Evolutionary conservation across 1,140 invertebrate genomes (phyloP).

Genomic region (Temnothorax nylanderi): DNA sequence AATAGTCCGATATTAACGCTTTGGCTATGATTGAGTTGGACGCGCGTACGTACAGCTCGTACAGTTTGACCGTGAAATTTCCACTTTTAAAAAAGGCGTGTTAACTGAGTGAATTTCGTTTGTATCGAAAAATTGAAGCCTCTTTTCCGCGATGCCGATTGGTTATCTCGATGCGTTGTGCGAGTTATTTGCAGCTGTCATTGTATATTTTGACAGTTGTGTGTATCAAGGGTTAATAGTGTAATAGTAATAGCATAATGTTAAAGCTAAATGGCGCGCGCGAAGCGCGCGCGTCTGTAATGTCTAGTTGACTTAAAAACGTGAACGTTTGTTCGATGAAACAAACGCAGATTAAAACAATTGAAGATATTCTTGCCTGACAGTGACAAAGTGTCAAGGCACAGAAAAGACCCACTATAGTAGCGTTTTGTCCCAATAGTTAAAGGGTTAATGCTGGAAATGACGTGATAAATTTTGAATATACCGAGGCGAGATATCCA

Average conservation of each 20-base stretch:
- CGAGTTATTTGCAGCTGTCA: too few species aligned
- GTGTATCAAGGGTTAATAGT: too few species aligned
- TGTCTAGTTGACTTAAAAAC: neutral
- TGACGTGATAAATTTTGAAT: neutral
- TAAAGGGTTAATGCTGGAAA: neutral
- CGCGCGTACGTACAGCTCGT: neutral
- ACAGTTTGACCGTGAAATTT: neutral
- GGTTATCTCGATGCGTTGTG: too few species aligned
- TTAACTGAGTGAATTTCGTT: too few species aligned
- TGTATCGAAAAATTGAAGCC: too few species aligned
- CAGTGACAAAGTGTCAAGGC: neutral
- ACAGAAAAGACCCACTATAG: neutral
- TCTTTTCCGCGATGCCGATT: too few species aligned
- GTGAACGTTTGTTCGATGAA: neutral
- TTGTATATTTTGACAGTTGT: too few species aligned
- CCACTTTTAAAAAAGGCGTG: too few species aligned
- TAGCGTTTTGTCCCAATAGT: neutral
- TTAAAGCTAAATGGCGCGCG: too few species aligned
- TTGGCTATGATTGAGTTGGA: neutral
- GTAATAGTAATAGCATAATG: too few species aligned
- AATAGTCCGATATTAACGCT: neutral
- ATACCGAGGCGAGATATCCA: neutral
- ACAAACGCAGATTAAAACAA: neutral
- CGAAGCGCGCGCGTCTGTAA: too few species aligned
- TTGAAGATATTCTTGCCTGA: neutral